phyloP scores from a whole-genome alignment of 2,797 vertebrate species.

The Knipowitschia caucasica region DNA sequence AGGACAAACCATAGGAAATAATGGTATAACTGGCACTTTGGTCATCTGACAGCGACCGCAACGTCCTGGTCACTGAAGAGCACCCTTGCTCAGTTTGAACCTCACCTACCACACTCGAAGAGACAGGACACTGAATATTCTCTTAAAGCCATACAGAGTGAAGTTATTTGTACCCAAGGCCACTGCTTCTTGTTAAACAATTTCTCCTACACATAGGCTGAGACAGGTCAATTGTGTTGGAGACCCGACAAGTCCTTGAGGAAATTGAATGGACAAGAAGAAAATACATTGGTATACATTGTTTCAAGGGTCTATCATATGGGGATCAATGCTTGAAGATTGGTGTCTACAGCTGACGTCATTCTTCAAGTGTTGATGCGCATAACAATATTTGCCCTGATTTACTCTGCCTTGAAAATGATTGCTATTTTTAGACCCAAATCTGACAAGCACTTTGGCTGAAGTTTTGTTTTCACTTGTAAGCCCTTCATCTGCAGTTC shows the following conservation, averaged over 20 bases:
- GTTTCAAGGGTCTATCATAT: background rate
- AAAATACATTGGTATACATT: background rate
- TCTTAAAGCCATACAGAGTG: conserved; percentile 10
- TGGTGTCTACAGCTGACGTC: conserved; percentile 32
- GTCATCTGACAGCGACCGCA: conserved; percentile 62
- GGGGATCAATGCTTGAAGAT: background rate
- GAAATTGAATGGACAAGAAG: background rate
- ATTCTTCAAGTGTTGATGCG: conserved; percentile 22
- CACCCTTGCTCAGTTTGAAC: conserved; percentile 71
- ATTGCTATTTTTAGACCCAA: conserved; percentile 3
- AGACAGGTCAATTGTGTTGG: conserved; percentile 20
- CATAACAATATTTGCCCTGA: background rate
- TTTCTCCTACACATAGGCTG: conserved; percentile 40
- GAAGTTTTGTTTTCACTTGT: conserved; percentile 15
- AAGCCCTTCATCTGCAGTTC: conserved; percentile 8
- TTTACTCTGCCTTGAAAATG: conserved; percentile 1
- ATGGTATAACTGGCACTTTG: conserved; percentile 71
- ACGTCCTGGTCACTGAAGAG: conserved; percentile 62
- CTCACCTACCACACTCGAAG: conserved; percentile 42
- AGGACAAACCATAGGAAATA: conserved; percentile 19
- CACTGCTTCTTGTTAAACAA: conserved; percentile 26
- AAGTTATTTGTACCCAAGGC: background rate
- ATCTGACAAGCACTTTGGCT: conserved; percentile 3
- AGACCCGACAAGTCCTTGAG: conserved; percentile 9
- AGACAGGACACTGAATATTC: conserved; percentile 35